Evolutionary conservation across 2,888 invertebrate species (phyloP).

Genomic region (Cerastoderma edule): DNA sequence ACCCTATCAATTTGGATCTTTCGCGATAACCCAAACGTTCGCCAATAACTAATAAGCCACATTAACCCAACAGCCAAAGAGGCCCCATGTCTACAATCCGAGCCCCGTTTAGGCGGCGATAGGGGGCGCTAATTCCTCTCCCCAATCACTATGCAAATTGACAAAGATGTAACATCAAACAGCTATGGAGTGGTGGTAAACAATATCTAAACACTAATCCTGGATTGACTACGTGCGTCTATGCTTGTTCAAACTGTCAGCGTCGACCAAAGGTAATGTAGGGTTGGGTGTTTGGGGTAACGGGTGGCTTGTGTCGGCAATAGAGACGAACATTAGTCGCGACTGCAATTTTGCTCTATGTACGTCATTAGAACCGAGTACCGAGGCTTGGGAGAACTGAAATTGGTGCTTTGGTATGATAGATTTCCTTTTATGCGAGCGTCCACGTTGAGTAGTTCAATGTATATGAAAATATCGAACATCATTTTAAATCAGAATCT

Average conservation of each 20-base stretch:
- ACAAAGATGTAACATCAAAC: conserved; percentile 24
- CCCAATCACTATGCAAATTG: conserved; percentile 22
- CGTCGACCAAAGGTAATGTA: conserved; percentile 6
- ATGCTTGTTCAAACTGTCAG: conserved; percentile 15
- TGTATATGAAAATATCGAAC: too few relatives aligned
- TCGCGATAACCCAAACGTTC: too few relatives aligned
- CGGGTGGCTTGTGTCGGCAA: not conserved
- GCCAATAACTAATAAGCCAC: too few relatives aligned
- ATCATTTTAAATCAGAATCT: too few relatives aligned
- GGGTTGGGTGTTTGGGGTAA: not conserved
- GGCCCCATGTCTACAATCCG: conserved; percentile 11
- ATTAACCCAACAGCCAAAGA: too few relatives aligned
- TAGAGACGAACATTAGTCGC: not conserved
- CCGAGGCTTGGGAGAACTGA: too few relatives aligned
- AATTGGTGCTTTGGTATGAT: too few relatives aligned
- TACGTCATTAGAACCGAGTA: too few relatives aligned
- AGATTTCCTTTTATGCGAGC: too few relatives aligned
- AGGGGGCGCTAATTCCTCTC: conserved; percentile 15
- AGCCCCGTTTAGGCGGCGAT: conserved; percentile 4
- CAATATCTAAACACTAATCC: conserved; percentile 8
- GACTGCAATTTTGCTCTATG: conserved; percentile 15
- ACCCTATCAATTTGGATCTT: too few relatives aligned
- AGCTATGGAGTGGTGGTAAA: conserved; percentile 1
- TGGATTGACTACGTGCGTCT: conserved; percentile 9
- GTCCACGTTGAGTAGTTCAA: too few relatives aligned